A percentile compares a stretch with the other conserved stretches of the same genome.
phyloP scores from a whole-genome alignment of 2,113 vertebrate genomes.

The Phylloscopus trochilus region DNA sequence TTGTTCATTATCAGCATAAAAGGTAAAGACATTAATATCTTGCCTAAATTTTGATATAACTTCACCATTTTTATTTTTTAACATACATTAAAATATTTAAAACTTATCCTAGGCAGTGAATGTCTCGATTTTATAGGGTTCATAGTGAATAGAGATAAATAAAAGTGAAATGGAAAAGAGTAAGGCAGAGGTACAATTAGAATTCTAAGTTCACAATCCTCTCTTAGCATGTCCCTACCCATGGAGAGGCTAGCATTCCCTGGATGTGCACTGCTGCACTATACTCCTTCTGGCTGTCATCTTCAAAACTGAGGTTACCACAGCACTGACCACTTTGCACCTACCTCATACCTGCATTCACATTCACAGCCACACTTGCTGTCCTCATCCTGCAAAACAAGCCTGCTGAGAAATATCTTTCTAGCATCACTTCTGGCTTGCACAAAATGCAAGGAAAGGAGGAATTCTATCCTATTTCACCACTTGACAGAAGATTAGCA shows the following conservation, averaged over 20 bases:
- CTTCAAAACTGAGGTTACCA: not conserved
- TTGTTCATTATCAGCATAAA: not conserved
- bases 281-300: not conserved
- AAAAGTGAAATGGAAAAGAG: not conserved
- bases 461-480: not conserved
- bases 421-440: not conserved
- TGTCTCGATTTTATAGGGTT: not conserved
- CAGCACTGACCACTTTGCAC: not conserved
- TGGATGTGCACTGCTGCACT: fast-evolving
- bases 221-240: not conserved
- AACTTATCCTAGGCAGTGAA: not conserved
- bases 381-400: not conserved
- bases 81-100: not conserved
- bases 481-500: not conserved
- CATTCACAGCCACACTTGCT: not conserved
- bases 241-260: not conserved
- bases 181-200: not conserved
- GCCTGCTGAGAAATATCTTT: not conserved
- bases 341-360: not conserved
- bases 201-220: not conserved
- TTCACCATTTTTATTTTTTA: not conserved
- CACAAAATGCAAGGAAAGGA: not conserved
- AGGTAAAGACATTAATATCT: not conserved
- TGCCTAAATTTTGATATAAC: not conserved
- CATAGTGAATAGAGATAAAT: not conserved